Evolutionary conservation across 2,888 invertebrate species (phyloP), one percentile per base, ranked within the genome.

Genomic region (Odontomyia ornata): DNA sequence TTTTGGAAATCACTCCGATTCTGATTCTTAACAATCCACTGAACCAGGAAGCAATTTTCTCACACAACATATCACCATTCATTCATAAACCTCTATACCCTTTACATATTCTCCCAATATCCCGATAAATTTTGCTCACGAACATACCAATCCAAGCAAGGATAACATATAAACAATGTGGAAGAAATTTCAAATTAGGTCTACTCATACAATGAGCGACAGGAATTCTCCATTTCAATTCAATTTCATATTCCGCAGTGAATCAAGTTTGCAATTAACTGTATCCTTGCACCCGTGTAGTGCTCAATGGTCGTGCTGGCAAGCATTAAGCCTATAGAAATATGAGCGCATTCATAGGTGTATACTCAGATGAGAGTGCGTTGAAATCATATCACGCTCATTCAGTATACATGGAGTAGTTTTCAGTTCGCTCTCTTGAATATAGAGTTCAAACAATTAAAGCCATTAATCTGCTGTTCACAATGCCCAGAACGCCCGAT

Each of bases 371-470:
- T 4, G 7, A 15, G 36, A 28, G 30, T 25, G 36, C 21, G 65
- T n/a, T 36, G n/a, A 21, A n/a, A 13, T 15, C 18, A 21, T 36
- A 27, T 64, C 64, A 30, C n/a, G n/a, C 30, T 60, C 64, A 30
- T 64, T 28, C n/a, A 36, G 28, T 36, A 65, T 21, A 18, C 9
- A 25, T 36, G 36, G n/a, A 65, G 65, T 65, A 65, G 47, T 69
- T 69, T 23, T 69, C 47, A 47, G 69, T 47, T 69, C 47, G 69
- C 69, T 47, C 69, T 47, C 46, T 69, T 69, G 18, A 69, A 69
- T 69, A 21, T 69, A 46, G 30, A 78, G 43, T 71, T 76, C 65
- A 78, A 77, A 77, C 77, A 75, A 78, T 76, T 78, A 78, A 78
- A 78, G 69, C 72, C 78, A 78, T 78, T 78, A 76, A 76, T 78